Base-by-base conservation (phyloP, 2,113 vertebrate species). In the Callipepla squamata region DNA sequence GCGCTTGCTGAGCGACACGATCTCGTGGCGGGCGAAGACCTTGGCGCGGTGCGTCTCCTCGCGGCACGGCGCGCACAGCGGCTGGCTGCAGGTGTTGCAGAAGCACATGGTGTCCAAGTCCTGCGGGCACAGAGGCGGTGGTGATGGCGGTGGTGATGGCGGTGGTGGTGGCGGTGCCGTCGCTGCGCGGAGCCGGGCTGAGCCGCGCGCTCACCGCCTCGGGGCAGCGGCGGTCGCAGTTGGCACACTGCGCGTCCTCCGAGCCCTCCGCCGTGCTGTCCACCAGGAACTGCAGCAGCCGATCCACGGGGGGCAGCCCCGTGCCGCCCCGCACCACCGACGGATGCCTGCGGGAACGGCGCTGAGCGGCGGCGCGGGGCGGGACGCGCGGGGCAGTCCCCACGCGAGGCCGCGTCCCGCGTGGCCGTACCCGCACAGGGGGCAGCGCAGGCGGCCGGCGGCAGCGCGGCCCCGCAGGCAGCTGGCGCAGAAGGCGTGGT, bases 71-170 rank as follows among this genome's bases (percentile, higher is more conserved):
- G 96, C 85, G 2, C 99, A 99, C 68, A 99, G 97, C 15, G 99
- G 98, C 97, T 99, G 99, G 95, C 97, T 98, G 28, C 99, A 99
- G 26, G 99, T 99, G 97, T 99, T 99, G 96, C 99, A 99, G 98
- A 98, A 99, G 94, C 98, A 99, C 97, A 98, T 98, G 97, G 98
- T 92, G 76, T 98, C 98, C 18, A 98, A 72, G 65, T 99, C 98
- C 99, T 99, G 94, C 0, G 0, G 22, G 26, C 25, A 9, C 8
- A 68, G 30, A 15, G 7, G 81, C 51, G 66, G 7, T 16, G 13
- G 23, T 25, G 30, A 30, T 32, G 53, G 30, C 7, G 26, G 25
- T 9, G 51, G n/a, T n/a, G n/a, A n/a, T n/a, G 7, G 81, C 51
- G 66, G 7, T 16, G 13, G 23, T 25, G 30, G 53, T 32, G 53